phyloP scores from a whole-genome alignment of 2,797 vertebrate genomes.

The Cuculus canorus region DNA sequence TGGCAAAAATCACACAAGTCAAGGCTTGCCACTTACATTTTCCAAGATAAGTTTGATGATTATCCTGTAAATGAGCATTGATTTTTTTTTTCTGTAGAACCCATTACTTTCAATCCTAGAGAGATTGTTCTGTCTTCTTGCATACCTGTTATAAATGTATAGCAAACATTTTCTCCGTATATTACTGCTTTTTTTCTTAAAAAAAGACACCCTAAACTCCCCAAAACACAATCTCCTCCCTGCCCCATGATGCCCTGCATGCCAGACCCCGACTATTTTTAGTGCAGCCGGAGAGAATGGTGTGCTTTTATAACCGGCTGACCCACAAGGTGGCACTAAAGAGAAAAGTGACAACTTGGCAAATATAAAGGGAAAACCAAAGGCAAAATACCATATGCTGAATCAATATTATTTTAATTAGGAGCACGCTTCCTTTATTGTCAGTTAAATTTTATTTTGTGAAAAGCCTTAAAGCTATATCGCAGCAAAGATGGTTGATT shows the following conservation, averaged over 20 bases:
- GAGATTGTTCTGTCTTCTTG: constrained; percentile 55
- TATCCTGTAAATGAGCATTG: constrained; percentile 72
- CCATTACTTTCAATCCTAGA: constrained; percentile 67
- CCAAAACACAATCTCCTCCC: not conserved
- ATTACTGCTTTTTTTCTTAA: constrained; percentile 6
- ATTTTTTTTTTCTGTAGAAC: constrained; percentile 59
- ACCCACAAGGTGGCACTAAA: constrained; percentile 84
- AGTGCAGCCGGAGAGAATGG: not conserved
- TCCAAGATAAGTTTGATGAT: constrained; percentile 68
- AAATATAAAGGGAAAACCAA: constrained; percentile 68
- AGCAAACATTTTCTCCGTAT: constrained; percentile 26
- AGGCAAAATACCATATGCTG: constrained; percentile 61
- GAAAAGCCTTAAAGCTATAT: constrained; percentile 44
- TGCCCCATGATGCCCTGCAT: not conserved
- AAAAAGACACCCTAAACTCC: not conserved
- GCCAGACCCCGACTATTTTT: not conserved
- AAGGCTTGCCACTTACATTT: constrained; percentile 61
- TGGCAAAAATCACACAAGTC: constrained; percentile 61
- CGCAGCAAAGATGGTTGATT: constrained; percentile 5
- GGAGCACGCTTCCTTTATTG: constrained; percentile 50
- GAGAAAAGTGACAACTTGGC: constrained; percentile 76
- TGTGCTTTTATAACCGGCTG: constrained; percentile 53
- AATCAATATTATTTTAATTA: constrained; percentile 71
- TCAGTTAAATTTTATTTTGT: constrained; percentile 61
- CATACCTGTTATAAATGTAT: constrained; percentile 61